These are phyloP conservation scores for Allacma fusca DNA, from an alignment of 2,888 invertebrate genomes.

Conservation along the genomic window DNA sequence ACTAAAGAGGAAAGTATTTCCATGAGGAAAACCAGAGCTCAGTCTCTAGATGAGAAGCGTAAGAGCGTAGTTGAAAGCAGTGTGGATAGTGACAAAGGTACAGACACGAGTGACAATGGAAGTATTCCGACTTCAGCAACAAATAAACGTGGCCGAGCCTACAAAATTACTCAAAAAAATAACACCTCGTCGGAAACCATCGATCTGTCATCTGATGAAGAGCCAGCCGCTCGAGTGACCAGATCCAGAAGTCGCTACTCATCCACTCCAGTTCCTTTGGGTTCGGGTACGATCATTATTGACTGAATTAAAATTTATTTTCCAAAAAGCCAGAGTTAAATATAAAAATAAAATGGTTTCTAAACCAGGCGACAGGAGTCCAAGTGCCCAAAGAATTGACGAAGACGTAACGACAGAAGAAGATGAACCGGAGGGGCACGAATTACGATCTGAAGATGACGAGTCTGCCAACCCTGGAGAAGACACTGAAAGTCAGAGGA, in stretches of 20 bases:
- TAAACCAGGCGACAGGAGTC: too few species aligned
- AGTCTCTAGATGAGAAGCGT: not conserved
- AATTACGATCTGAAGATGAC: not conserved
- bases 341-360: too few species aligned
- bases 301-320: not conserved
- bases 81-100: not conserved
- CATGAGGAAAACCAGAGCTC: not conserved
- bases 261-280: not conserved
- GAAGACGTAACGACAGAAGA: not conserved
- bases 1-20: not conserved
- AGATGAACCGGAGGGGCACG: not conserved
- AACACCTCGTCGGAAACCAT: slow-evolving; percentile 18
- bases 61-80: not conserved
- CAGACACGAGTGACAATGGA: not conserved
- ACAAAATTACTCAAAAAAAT: not conserved
- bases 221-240: slow-evolving; percentile 18
- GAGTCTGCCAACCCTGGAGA: not conserved
- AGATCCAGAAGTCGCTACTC: slow-evolving; percentile 18
- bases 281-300: not conserved
- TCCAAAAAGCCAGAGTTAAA: not conserved
- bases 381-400: not conserved
- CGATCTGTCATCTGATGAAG: slow-evolving; percentile 31
- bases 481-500: slow-evolving; percentile 23
- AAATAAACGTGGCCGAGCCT: too few species aligned
- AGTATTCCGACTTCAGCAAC: not conserved